Base-by-base conservation (phyloP, 2,888 invertebrate genomes). In the Sesamia inferens region DNA sequence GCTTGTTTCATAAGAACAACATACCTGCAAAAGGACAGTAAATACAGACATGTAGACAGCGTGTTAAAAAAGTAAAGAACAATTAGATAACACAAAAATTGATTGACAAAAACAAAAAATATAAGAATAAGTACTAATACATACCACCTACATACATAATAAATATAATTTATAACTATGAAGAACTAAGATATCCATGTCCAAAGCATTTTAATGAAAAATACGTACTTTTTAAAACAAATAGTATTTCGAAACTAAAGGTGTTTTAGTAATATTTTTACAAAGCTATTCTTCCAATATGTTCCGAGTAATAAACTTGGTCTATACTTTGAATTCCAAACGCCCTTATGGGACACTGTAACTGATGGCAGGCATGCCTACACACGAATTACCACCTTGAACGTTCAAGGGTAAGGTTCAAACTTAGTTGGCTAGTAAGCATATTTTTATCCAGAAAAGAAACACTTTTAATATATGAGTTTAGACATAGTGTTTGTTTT, bases 281-380 rank as follows among this genome's bases (percentile, higher is more conserved):
- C 79, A 22, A 73, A 82, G 79, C 82, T 84, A 90, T 90, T 90
- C 89, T 89, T 85, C 89, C 89, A 90, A 92, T 93, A 88, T 90
- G 91, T 93, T 92, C 90, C 93, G 83, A 81, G 88, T 88, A 91
- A 93, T 93, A 93, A 92, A 92, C 88, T 88, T 86, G 78, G 80
- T 81, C 81, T 82, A 87, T 89, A 90, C 88, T 90, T 90, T 89
- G 89, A 88, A 93, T 90, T 88, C 89, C 87, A 89, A 92, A 88
- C 86, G 88, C 86, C 88, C 90, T 86, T 89, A 83, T 86, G 90
- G 90, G 90, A 89, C 85, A 76, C 70, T 81, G 85, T 83, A 84
- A 85, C 82, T 84, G 81, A 87, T 80, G 74, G 75, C 55, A 16
- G 48, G 7, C 0, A 5, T 7, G 0, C 0, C 10, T 16, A 19